Evolutionary conservation across 2,888 invertebrate species (phyloP).

Genomic region (Marasmarcha lunaedactyla): DNA sequence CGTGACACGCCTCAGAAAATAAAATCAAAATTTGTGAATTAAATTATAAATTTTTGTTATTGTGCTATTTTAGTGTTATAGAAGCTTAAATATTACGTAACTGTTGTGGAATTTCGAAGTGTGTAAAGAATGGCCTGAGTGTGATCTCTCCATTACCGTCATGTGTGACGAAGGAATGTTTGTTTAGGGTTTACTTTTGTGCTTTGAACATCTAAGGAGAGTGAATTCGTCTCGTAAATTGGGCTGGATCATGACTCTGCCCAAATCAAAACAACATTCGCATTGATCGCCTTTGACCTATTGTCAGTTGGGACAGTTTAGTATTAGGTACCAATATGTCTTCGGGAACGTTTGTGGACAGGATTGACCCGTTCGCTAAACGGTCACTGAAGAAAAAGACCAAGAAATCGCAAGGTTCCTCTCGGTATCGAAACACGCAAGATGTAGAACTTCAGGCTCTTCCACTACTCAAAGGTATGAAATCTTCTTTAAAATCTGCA

Average conservation of each 20-base stretch:
- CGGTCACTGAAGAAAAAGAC: conserved; percentile 98
- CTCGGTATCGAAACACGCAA: conserved; percentile 97
- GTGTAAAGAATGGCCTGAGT: conserved; percentile 68
- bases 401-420: conserved; percentile 98
- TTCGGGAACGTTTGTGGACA: conserved; percentile 96
- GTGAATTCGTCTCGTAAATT: conserved; percentile 59
- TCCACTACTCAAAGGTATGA: conserved; percentile 95
- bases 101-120: conserved; percentile 69
- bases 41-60: conserved; percentile 59
- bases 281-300: conserved; percentile 62
- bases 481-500: too few relatives aligned
- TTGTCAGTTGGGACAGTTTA: conserved; percentile 52
- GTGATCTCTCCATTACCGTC: conserved; percentile 68
- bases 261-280: conserved; percentile 61
- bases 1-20: conserved; percentile 71
- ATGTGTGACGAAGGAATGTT: conserved; percentile 71
- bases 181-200: conserved; percentile 68
- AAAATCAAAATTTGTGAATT: conserved; percentile 64
- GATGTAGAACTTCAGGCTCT: conserved; percentile 97
- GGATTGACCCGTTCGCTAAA: conserved; percentile 99
- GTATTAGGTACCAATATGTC: conserved; percentile 59
- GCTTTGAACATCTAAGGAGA: conserved; percentile 59
- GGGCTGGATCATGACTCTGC: conserved; percentile 66
- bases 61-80: conserved; percentile 65
- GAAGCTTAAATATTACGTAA: conserved; percentile 69